These are phyloP conservation scores for Monodelphis domestica DNA, from an alignment of 2,797 vertebrate species.

Conservation along the genomic window DNA sequence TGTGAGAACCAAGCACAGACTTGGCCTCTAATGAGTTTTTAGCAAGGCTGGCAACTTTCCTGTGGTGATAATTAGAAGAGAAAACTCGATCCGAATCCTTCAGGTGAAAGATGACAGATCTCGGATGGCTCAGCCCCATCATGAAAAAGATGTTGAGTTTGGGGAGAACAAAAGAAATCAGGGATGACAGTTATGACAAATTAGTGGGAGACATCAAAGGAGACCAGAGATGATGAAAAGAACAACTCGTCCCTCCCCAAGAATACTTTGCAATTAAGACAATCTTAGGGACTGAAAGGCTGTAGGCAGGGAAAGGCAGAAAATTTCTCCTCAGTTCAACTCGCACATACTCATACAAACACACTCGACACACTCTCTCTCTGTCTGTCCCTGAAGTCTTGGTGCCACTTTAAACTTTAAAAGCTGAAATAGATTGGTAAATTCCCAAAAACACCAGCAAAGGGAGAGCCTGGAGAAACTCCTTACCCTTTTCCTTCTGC, in stretches of 20 bases:
- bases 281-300: background rate
- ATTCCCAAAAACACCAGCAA: background rate
- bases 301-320: background rate
- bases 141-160: background rate
- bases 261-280: conserved; percentile 4
- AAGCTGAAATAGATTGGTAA: background rate
- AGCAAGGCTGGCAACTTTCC: background rate
- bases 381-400: background rate
- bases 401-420: background rate
- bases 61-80: background rate
- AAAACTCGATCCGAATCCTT: conserved; percentile 42
- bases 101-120: conserved; percentile 11
- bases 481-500: background rate
- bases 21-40: background rate
- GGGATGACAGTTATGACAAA: background rate
- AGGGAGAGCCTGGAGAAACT: background rate
- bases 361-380: background rate
- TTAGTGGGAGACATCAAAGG: background rate
- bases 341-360: no score
- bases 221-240: background rate
- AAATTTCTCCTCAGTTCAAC: background rate
- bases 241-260: background rate
- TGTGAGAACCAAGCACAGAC: background rate
- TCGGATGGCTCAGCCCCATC: background rate
- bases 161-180: background rate